These are phyloP conservation scores for Eulacestoma nigropectus DNA, from an alignment of 2,113 vertebrate genomes.

Conservation along the genomic window DNA sequence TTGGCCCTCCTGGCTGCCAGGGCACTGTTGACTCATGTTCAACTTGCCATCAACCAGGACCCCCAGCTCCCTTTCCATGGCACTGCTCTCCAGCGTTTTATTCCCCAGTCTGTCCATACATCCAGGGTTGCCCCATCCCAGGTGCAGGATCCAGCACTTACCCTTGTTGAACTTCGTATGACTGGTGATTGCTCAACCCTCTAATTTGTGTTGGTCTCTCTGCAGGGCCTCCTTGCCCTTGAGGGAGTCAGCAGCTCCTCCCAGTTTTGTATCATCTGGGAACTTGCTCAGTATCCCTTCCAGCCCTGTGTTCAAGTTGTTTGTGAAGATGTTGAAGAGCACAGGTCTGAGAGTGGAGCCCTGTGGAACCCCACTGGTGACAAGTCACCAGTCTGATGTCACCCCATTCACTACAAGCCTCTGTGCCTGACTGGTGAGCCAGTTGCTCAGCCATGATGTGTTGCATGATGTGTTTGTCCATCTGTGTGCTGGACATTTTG, in stretches of 20 bases:
- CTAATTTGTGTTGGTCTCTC: neutral
- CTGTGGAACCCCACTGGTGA: neutral
- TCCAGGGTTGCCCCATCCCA: neutral
- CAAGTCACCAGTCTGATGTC: neutral
- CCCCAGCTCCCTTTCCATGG: fast-evolving
- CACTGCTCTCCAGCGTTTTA: neutral
- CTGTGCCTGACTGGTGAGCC: neutral
- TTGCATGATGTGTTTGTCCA: neutral
- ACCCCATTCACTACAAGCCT: neutral
- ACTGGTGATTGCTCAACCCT: neutral
- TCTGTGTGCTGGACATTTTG: neutral
- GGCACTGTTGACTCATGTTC: fast-evolving
- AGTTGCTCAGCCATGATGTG: neutral
- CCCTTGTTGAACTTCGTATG: neutral
- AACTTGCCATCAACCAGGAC: fast-evolving
- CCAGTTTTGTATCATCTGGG: neutral
- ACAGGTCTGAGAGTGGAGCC: neutral
- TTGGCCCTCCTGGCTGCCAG: neutral
- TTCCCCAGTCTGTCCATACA: fast-evolving
- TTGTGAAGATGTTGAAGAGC: neutral
- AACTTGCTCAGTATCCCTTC: neutral
- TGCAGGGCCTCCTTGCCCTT: neutral
- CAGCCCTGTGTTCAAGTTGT: too few species aligned
- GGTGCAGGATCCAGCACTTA: neutral
- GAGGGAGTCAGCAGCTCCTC: neutral